These are phyloP conservation scores for Bambusicola thoracicus DNA, from an alignment of 2,113 vertebrate genomes.

Conservation along the genomic window DNA sequence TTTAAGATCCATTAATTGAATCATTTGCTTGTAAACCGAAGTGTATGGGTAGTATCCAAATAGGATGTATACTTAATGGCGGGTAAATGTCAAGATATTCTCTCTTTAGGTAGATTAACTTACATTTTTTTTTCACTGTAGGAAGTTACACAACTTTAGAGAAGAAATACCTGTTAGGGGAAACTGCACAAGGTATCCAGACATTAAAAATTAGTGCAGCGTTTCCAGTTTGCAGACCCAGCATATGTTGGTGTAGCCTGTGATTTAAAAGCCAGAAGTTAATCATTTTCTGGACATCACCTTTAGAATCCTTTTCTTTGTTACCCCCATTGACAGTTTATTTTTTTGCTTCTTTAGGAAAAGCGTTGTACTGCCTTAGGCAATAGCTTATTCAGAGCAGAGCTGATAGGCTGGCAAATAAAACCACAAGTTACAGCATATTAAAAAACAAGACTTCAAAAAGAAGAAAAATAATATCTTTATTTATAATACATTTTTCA, in stretches of 20 bases:
- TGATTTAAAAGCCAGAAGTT: background rate
- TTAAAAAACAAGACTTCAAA: background rate
- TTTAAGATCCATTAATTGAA: background rate
- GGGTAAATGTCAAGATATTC: background rate
- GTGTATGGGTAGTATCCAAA: background rate
- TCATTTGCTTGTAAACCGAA: background rate
- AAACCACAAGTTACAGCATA: background rate
- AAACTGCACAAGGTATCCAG: background rate
- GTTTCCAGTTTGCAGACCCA: background rate
- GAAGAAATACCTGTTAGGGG: background rate
- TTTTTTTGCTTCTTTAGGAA: constrained; percentile 3
- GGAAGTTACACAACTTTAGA: constrained; percentile 8
- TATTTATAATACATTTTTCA: background rate
- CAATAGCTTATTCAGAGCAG: background rate
- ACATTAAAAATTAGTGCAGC: background rate
- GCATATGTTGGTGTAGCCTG: background rate
- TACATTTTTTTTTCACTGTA: background rate
- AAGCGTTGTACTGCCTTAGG: background rate
- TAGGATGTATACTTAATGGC: background rate
- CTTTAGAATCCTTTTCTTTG: constrained; percentile 11
- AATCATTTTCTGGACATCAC: constrained; percentile 17
- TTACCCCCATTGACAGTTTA: background rate
- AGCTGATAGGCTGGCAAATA: background rate
- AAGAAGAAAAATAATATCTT: background rate
- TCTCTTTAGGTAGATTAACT: background rate